Conservation (phyloP, 2,113 vertebrate species). For the Chlamydotis undulata region DNA sequence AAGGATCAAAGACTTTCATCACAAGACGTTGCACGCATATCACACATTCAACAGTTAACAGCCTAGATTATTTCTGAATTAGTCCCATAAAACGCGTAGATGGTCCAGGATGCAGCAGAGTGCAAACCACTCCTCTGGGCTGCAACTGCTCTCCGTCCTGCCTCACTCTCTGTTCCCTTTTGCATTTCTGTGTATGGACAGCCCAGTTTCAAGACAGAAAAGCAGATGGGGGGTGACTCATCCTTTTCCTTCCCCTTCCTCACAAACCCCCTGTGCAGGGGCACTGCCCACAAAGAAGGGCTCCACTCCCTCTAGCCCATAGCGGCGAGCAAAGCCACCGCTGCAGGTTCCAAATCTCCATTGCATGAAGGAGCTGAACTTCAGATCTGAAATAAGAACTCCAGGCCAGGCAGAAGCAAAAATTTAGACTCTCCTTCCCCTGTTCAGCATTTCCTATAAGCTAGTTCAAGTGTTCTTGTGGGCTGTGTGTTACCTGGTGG, state of each 20-base stretch:
- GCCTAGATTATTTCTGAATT: not conserved
- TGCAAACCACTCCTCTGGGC: not conserved
- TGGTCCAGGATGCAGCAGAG: not conserved
- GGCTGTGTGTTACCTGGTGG: not conserved
- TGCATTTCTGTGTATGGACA: not conserved
- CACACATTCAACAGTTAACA: not conserved
- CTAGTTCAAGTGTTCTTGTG: not conserved
- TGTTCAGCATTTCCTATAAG: not conserved
- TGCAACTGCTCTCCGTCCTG: not conserved
- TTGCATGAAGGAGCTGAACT: not conserved
- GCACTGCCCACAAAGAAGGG: not conserved
- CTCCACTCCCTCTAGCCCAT: not conserved
- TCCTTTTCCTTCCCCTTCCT: not conserved
- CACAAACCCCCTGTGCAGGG: not conserved
- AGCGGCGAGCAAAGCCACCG: accelerated
- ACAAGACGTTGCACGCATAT: not conserved
- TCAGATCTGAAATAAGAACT: not conserved
- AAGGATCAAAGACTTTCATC: not conserved
- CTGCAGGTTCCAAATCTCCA: not conserved
- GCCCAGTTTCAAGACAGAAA: not conserved
- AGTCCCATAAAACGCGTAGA: not conserved
- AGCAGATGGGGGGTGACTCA: not conserved
- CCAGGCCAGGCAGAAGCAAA: not conserved
- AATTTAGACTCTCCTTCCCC: not conserved
- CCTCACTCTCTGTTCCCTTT: not conserved